Evolutionary conservation across 2,113 vertebrate genomes (phyloP), one percentile per base, ranked within the genome.

Genomic region (Xenopus laevis): DNA sequence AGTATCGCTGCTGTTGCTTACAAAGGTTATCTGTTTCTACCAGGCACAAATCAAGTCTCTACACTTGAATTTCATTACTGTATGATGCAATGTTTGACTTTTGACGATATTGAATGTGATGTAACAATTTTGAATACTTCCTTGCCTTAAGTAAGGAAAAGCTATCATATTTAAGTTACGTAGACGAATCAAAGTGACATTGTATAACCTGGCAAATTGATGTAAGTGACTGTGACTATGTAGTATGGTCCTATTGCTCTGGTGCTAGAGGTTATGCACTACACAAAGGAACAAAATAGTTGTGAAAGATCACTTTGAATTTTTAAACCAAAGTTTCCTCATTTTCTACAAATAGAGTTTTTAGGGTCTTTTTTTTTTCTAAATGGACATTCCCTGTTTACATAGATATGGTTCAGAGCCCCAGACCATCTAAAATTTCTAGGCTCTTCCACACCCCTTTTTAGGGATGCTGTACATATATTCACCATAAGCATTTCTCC

Each of bases 111-210:
- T 93, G 92, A 93, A 93, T 93, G 92, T 93, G 90, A 87, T 88
- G 11, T 88, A 93, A 89, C 87, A 86, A 86, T 91, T 93, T 27
- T 1, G 88, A 88, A 81, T 87, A 81, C 86, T 76, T 89, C 87
- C 89, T 90, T 91, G 90, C 90, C 84, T 89, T 90, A 86, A 0
- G 87, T 92, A 82, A 91, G 83, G 86, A 86, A 80, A 83, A 88
- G 7, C 53, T 61, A 58, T 81, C 91, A 90, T 88, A 88, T 89
- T 91, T 91, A 92, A 94, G 81, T 92, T 94, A 94, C 94, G 91
- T 93, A 92, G 94, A 96, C 94, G 95, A 96, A 95, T 98, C 93
- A 92, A 89, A 92, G 91, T 93, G 93, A 87, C 93, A 83, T 87
- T 87, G 84, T 87, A 90, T 89, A 91, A 89, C 88, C 86, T 89